Evolutionary conservation across 2,113 vertebrate genomes (phyloP), one percentile per base, ranked within the genome.

Genomic region (Upupa epops): DNA sequence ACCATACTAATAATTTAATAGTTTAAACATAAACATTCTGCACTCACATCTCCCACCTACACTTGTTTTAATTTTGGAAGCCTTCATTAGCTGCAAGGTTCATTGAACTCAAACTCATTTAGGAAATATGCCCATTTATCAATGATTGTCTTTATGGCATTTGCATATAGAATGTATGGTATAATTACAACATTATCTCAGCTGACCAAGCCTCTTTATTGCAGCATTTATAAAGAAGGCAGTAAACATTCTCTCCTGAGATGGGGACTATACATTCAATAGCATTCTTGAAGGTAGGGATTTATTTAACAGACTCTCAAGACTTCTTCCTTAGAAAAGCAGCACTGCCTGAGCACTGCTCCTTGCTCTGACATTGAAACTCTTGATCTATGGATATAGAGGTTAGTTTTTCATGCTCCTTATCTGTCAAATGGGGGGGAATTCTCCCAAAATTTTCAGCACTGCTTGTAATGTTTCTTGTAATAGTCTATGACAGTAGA

Each of bases 151-250:
- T 93, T 92, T 94, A 96, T 63, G 49, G 51, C 48, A 85, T 89
- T 95, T 93, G 81, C 74, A 91, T 68, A 64, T 52, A 66, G 7
- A 49, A 74, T 93, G 70, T 69, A 91, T 74, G 90, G 56, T 26
- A 56, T 77, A 94, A 96, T 95, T 96, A 89, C 94, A 95, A 93
- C 74, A 95, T 92, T 94, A 94, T 94, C 93, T 89, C 63, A 85
- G 52, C 71, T 90, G 88, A 93, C 93, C 92, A 84, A 21, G 72
- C 69, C 32, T 84, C 65, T 82, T 92, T 81, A 95, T 77, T 75
- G 70, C 46, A 82, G 54, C 2, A 6, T 29, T 93, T 89, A 74
- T 37, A 58, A 76, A 90, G 90, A 95, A 95, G 46, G 58, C 48
- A 88, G 60, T 87, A 86, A 91, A 86, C 95, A 40, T 94, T 87